Percentiles rank a stretch among this genome's conserved stretches.
These are phyloP conservation scores for Abrostola triplasia DNA, from an alignment of 2,888 invertebrate genomes.

Conservation along the genomic window DNA sequence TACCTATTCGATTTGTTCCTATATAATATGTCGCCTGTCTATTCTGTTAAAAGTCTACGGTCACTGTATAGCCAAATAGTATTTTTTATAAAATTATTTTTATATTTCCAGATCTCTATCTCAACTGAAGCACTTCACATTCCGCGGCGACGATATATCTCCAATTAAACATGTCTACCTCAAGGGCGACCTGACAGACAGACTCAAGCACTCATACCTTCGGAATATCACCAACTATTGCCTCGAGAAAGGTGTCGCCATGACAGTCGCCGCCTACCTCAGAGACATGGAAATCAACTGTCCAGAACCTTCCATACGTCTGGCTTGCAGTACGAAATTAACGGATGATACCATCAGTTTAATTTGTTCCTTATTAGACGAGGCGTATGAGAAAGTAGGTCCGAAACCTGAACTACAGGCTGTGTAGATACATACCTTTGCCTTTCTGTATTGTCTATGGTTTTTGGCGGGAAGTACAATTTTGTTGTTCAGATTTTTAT, in stretches of 20 bases:
- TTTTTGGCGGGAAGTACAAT: slow-evolving; percentile 47
- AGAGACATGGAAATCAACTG: slow-evolving; percentile 89
- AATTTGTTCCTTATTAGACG: slow-evolving; percentile 74
- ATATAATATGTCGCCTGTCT: no score
- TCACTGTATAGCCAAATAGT: no score
- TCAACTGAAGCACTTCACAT: slow-evolving; percentile 80
- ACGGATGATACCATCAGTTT: slow-evolving; percentile 89
- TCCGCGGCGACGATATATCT: slow-evolving; percentile 89
- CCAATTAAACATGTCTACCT: slow-evolving; percentile 93
- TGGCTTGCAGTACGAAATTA: slow-evolving; percentile 91
- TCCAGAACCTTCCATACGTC: slow-evolving; percentile 92
- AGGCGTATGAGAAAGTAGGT: slow-evolving; percentile 79
- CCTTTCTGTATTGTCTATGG: slow-evolving; percentile 23
- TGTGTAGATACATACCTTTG: slow-evolving; percentile 44
- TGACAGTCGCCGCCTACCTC: slow-evolving; percentile 91
- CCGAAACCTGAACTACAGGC: slow-evolving; percentile 72
- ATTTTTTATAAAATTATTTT: not conserved
- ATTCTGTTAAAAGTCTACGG: no score
- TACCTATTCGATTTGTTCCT: no score
- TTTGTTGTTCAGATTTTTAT: slow-evolving; percentile 25
- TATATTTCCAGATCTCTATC: slow-evolving; percentile 75
- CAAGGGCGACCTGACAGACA: slow-evolving; percentile 79
- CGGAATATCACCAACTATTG: slow-evolving; percentile 90
- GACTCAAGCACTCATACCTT: slow-evolving; percentile 87
- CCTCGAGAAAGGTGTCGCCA: slow-evolving; percentile 90